Percentiles rank a stretch among this genome's conserved stretches.
These are phyloP conservation scores for Brachionus angularis DNA, from an alignment of 1,140 invertebrate species.

Conservation along the genomic window DNA sequence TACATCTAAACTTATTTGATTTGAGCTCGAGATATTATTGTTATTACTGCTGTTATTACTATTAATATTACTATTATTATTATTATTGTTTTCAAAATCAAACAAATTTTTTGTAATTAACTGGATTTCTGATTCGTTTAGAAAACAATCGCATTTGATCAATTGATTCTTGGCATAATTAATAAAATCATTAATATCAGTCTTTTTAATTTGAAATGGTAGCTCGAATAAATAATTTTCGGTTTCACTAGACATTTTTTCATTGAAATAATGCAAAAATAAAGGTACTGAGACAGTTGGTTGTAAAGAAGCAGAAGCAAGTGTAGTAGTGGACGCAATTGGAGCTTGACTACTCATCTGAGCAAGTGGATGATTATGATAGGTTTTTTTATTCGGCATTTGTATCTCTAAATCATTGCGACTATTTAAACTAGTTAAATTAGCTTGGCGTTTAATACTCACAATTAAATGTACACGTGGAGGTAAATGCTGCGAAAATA, in stretches of 20 bases:
- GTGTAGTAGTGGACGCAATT: not conserved
- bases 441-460: conserved; percentile 5
- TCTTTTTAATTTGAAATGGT: conserved; percentile 12
- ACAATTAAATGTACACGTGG: conserved; percentile 34
- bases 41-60: no score
- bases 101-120: not conserved
- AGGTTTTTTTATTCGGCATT: not conserved
- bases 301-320: not conserved
- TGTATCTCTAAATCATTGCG: no score
- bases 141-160: not conserved
- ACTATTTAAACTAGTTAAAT: not conserved
- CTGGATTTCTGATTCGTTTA: not conserved
- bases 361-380: conserved; percentile 11
- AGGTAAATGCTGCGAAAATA: conserved; percentile 13
- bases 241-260: conserved; percentile 23
- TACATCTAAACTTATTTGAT: no score
- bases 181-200: conserved; percentile 1
- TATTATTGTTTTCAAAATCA: not conserved
- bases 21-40: no score
- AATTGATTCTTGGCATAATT: conserved; percentile 15
- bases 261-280: conserved; percentile 34
- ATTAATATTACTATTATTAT: not conserved
- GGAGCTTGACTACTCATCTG: conserved; percentile 8
- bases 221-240: conserved; percentile 40
- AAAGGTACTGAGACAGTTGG: conserved; percentile 3